Evolutionary conservation across 2,888 invertebrate species (phyloP).

Genomic region (Choreutis nemorana): DNA sequence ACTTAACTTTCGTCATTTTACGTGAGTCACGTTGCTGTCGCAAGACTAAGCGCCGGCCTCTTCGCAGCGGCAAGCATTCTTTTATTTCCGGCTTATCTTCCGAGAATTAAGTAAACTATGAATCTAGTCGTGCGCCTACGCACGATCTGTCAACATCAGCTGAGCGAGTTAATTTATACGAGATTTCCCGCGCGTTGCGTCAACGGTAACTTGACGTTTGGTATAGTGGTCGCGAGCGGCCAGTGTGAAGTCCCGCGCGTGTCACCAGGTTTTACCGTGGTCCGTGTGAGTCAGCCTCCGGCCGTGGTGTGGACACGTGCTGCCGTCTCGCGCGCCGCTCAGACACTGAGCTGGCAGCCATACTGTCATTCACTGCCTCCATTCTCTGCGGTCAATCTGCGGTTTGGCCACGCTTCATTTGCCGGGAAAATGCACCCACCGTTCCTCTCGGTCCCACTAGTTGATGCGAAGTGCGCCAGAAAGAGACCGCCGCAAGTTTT

Average conservation of each 20-base stretch:
- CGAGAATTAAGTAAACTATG: conserved; percentile 13
- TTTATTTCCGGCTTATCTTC: conserved; percentile 26
- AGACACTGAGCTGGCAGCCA: conserved; percentile 61
- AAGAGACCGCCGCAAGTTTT: conserved; percentile 49
- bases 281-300: conserved; percentile 20
- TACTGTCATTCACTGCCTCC: conserved; percentile 65
- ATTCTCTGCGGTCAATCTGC: conserved; percentile 68
- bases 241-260: conserved; percentile 11
- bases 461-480: conserved; percentile 19
- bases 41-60: conserved; percentile 23
- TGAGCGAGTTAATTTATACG: conserved; percentile 27
- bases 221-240: conserved; percentile 15
- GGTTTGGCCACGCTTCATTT: conserved; percentile 68
- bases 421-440: conserved; percentile 58
- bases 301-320: conserved; percentile 31
- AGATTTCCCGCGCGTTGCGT: conserved; percentile 36
- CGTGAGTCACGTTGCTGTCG: conserved; percentile 46
- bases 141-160: conserved; percentile 45
- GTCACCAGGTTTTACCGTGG: conserved; percentile 29
- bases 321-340: conserved; percentile 45
- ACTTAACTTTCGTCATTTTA: conserved; percentile 65
- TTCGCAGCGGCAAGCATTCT: conserved; percentile 31
- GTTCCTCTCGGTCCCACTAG: conserved; percentile 34
- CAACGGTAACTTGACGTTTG: conserved; percentile 15
- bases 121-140: conserved; percentile 14